Percentiles rank a stretch among this genome's conserved stretches.
Conservation (phyloP, 2,113 vertebrate genomes). For the Caloenas nicobarica region DNA sequence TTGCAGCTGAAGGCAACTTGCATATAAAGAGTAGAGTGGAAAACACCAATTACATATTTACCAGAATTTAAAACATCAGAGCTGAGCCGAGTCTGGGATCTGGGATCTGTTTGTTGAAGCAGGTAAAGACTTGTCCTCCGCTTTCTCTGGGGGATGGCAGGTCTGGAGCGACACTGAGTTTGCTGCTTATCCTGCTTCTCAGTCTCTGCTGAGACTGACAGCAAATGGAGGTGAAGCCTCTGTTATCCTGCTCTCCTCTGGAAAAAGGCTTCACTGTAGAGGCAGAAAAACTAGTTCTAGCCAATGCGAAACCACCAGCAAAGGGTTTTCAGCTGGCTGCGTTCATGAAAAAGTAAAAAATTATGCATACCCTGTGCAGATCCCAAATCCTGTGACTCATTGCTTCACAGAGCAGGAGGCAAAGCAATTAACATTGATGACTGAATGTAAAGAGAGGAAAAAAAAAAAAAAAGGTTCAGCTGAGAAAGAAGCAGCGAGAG, state of each 20-base stretch:
- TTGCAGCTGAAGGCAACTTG: neutral
- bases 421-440: neutral
- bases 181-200: neutral
- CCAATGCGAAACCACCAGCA: neutral
- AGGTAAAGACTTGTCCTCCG: neutral
- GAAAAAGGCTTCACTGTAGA: neutral
- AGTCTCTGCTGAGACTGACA: neutral
- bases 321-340: neutral
- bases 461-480: neutral
- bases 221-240: neutral
- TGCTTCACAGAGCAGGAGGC: neutral
- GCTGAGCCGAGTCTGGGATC: neutral
- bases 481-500: neutral
- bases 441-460: neutral
- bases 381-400: neutral
- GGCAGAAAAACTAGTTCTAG: neutral
- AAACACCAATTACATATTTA: neutral
- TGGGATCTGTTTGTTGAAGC: neutral
- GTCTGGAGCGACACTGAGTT: neutral
- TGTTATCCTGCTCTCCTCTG: neutral
- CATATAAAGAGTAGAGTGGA: neutral
- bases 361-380: accelerated
- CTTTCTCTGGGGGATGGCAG: accelerated
- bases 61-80: neutral
- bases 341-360: neutral